A percentile compares a stretch with the other conserved stretches of the same genome.
Conservation (phyloP, 2,797 vertebrate genomes). For the Vespertilio murinus region DNA sequence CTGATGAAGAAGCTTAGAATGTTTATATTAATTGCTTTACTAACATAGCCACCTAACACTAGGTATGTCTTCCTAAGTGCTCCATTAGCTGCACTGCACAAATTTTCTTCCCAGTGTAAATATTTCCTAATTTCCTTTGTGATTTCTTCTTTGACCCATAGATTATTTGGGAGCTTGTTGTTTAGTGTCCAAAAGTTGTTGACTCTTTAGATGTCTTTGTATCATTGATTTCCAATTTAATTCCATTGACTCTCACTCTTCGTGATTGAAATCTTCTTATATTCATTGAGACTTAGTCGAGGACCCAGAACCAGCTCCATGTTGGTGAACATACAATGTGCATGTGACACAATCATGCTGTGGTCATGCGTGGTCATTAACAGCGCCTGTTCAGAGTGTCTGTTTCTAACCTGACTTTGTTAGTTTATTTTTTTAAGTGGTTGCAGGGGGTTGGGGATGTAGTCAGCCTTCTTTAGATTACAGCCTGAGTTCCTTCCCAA, state of each 20-base stretch:
- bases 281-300: not conserved
- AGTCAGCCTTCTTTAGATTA: too few species aligned
- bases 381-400: too few species aligned
- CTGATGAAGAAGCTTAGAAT: too few species aligned
- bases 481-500: too few species aligned
- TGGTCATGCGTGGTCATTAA: fast-evolving
- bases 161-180: not conserved
- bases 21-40: too few species aligned
- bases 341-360: not conserved
- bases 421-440: too few species aligned
- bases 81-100: not conserved
- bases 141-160: not conserved
- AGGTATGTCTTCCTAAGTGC: too few species aligned
- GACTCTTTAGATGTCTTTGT: not conserved
- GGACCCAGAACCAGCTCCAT: not conserved
- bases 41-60: too few species aligned
- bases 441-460: too few species aligned
- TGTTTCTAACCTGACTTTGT: too few species aligned
- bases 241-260: too few species aligned
- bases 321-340: not conserved
- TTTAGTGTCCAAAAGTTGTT: not conserved
- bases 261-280: too few species aligned
- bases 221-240: not conserved
- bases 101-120: not conserved
- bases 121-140: not conserved